These are phyloP conservation scores for Hemicrepidius hirtus DNA, from an alignment of 2,888 invertebrate species.

Conservation along the genomic window DNA sequence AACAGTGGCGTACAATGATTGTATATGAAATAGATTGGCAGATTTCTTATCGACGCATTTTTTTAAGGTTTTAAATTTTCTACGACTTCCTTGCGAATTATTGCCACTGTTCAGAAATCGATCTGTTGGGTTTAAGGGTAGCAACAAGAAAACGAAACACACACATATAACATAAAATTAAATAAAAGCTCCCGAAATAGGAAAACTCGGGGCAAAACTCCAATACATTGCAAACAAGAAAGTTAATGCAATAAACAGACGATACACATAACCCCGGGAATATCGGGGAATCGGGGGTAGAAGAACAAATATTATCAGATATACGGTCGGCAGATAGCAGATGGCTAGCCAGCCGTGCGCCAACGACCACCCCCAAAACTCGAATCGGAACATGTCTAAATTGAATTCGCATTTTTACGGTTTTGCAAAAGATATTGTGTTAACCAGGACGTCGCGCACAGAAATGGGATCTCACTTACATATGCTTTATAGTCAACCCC, in stretches of 20 bases:
- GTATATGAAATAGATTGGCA: too few species aligned
- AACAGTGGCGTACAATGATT: too few species aligned
- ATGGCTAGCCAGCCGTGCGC: slow-evolving; percentile 45
- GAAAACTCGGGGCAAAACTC: slow-evolving; percentile 42
- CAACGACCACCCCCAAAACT: not conserved
- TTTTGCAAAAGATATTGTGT: slow-evolving; percentile 47
- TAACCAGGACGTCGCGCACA: slow-evolving; percentile 39
- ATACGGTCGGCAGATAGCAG: slow-evolving; percentile 43
- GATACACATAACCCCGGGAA: slow-evolving; percentile 49
- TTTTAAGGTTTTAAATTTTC: too few species aligned
- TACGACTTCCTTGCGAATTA: too few species aligned
- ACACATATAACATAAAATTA: slow-evolving; percentile 37
- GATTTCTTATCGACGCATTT: too few species aligned
- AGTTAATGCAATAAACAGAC: slow-evolving; percentile 52
- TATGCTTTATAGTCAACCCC: slow-evolving; percentile 11
- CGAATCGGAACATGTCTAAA: slow-evolving; percentile 41
- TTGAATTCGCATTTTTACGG: slow-evolving; percentile 52
- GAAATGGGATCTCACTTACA: not conserved
- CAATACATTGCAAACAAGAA: slow-evolving; percentile 46
- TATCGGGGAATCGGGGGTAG: slow-evolving; percentile 40
- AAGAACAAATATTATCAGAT: slow-evolving; percentile 49
- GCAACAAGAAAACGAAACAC: slow-evolving; percentile 26
- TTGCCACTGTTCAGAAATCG: not conserved
- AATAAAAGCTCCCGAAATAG: slow-evolving; percentile 34
- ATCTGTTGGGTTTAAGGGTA: not conserved